Evolutionary conservation across 1,140 invertebrate genomes (phyloP), one percentile per base, ranked within the genome.

Genomic region (Araneus ventricosus): DNA sequence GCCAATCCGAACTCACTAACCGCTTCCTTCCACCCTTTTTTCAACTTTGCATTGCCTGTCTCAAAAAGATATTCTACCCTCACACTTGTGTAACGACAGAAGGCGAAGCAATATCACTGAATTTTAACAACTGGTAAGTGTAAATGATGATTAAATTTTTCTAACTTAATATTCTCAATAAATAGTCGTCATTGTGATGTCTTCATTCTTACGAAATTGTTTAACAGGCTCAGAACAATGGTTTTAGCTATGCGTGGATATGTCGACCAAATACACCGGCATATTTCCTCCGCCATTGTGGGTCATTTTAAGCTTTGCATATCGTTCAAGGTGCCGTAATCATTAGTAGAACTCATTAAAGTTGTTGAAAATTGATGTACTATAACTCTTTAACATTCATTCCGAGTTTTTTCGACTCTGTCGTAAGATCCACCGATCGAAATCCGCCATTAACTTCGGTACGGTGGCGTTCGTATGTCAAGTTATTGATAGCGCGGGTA

Each of bases 381-480:
- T 34, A 7, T 22, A 37, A 37, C 0, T 30, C 20, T 34, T 6
- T 61, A 34, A 30, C 7, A 24, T 27, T 61, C 41, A 63, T n/a
- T 39, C 37, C 10, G 17, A 61, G 59, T 87, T 30, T 34, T 87
- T 87, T 87, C 39, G 39, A 45, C 34, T 87, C 17, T 87, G 57
- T 87, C 30, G 27, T 87, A n/a, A 27, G 39, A 17, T 75, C 27
- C 37, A 41, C 63, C 63, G 84, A 93, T 93, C 91, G 91, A 87
- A 93, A 88, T 93, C 91, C 91, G 91, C 91, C 91, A 93, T 93
- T 93, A 93, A 87, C 59, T 87, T 80, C 4, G 20, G 37, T 41
- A 93, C 70, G 82, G 85, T 86, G 61, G 84, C 85, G 91, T 85
- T 86, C 80, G 90, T 93, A 87, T 87, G 82, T 92, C 82, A 91